Percentiles rank a stretch among this genome's conserved stretches.
Conservation (phyloP, 1,140 invertebrate species). For the Brachionus plicatilis region DNA sequence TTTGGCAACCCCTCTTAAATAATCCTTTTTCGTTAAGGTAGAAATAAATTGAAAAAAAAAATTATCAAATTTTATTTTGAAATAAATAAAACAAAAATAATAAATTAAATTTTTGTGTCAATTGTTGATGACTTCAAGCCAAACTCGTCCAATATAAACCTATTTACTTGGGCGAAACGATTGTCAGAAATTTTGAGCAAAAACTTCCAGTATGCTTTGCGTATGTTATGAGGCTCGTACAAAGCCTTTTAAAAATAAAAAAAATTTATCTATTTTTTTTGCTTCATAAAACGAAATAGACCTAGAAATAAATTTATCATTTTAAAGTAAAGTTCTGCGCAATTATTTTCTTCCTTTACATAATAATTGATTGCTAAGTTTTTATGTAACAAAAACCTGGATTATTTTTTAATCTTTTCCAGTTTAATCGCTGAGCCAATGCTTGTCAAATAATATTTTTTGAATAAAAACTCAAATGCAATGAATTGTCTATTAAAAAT, state of each 20-base stretch:
- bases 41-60: constrained; percentile 10
- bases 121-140: constrained; percentile 40
- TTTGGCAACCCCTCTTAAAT: not conserved
- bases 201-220: constrained; percentile 78
- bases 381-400: too few species aligned
- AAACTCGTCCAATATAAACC: constrained; percentile 40
- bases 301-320: not conserved
- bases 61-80: not conserved
- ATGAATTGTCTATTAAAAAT: too few species aligned
- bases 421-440: too few species aligned
- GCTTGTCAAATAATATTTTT: too few species aligned
- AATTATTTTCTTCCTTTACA: too few species aligned
- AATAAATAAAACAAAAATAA: not conserved
- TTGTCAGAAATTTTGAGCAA: constrained; percentile 68
- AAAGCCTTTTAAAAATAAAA: constrained; percentile 58
- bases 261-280: not conserved
- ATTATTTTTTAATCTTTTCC: too few species aligned
- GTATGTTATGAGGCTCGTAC: constrained; percentile 69
- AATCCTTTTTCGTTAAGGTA: not conserved
- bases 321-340: too few species aligned
- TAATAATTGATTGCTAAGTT: too few species aligned
- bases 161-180: constrained; percentile 55
- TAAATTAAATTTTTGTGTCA: not conserved
- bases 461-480: too few species aligned
- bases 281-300: not conserved